Evolutionary conservation across 1,140 invertebrate species (phyloP).

Genomic region (Dreissena rostriformis): DNA sequence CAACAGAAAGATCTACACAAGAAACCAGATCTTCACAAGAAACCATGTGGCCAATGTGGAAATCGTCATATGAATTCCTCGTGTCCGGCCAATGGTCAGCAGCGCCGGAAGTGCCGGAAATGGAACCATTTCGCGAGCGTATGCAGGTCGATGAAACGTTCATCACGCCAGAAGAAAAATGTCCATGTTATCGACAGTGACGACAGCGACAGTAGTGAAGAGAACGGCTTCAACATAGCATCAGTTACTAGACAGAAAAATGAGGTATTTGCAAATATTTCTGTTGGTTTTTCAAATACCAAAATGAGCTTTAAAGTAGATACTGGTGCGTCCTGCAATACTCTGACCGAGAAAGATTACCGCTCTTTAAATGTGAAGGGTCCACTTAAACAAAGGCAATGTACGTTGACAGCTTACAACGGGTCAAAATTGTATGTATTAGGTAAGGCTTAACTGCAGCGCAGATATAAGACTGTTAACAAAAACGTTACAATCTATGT

Average conservation of each 20-base stretch:
- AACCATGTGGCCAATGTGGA: background rate
- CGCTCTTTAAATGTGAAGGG: background rate
- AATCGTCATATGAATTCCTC: background rate
- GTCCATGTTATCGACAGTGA: background rate
- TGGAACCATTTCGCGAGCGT: background rate
- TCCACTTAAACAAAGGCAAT: background rate
- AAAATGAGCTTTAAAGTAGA: background rate
- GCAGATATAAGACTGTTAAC: background rate
- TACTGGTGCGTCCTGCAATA: background rate
- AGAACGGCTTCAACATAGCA: background rate
- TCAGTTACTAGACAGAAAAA: background rate
- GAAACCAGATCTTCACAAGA: background rate
- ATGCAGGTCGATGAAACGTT: background rate
- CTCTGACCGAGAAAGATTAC: background rate
- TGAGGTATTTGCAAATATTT: slow-evolving; percentile 2
- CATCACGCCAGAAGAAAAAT: background rate
- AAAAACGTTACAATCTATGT: background rate
- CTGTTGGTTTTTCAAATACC: background rate
- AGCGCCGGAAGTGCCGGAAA: background rate
- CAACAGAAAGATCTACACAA: slow-evolving; percentile 1
- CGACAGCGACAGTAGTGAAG: background rate
- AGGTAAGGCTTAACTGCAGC: background rate
- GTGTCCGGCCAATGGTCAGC: background rate
- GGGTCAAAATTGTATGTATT: background rate
- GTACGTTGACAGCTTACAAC: background rate